These are phyloP conservation scores for Microtus montanus DNA, from an alignment of 2,113 vertebrate genomes.

Conservation along the genomic window DNA sequence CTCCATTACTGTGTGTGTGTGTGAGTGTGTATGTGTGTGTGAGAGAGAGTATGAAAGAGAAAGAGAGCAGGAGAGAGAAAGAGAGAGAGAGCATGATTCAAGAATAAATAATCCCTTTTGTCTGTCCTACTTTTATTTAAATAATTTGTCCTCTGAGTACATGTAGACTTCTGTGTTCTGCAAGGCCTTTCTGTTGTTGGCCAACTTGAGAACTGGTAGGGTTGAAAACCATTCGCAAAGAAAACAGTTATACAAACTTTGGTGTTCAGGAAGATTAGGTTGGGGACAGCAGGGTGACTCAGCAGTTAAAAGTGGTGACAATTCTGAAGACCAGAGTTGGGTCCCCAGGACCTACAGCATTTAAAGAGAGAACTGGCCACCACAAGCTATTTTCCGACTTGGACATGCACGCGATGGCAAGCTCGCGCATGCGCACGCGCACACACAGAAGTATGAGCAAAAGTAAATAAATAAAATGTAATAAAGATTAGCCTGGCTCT, in stretches of 20 bases:
- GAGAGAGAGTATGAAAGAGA: no score
- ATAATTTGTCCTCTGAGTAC: not conserved
- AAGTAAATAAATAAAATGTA: not conserved
- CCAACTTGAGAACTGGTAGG: not conserved
- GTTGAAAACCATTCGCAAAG: not conserved
- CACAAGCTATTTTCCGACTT: not conserved
- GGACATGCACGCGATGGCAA: no score
- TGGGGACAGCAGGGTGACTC: not conserved
- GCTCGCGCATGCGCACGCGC: not conserved
- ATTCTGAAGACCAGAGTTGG: not conserved
- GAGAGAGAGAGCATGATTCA: not conserved
- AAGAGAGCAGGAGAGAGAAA: no score
- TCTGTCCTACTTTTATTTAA: not conserved
- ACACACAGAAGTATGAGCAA: not conserved
- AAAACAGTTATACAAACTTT: not conserved
- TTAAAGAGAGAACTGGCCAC: not conserved
- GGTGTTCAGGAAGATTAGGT: not conserved
- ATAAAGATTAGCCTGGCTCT: not conserved
- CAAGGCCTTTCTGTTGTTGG: rapidly evolving
- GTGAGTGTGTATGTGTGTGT: not conserved
- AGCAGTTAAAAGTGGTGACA: not conserved
- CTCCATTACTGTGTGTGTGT: no score
- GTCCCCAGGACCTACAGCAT: not conserved
- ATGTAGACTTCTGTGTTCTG: not conserved
- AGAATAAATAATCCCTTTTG: not conserved